Evolutionary conservation across 37 sponge, comb jelly and placozoan genomes (phyloP), one percentile per base, ranked within the genome.

Genomic region (Chondrilla cf. caribensis): DNA sequence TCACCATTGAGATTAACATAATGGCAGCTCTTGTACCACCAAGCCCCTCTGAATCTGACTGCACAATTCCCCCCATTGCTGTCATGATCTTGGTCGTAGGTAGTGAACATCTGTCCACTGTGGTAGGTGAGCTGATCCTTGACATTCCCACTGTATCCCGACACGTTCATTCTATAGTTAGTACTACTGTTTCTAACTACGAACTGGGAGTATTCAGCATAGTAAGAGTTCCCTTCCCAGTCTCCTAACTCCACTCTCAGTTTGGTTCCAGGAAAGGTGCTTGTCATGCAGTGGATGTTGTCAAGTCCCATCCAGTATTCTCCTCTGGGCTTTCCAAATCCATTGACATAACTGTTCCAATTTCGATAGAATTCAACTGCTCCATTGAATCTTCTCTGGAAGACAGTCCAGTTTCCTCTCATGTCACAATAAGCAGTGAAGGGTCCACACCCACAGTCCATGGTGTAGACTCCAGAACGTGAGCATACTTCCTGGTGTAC

Each of bases 311-410:
- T 26, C 78, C 78, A 77, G 31, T 55, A 36, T 37, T 77, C 78
- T 22, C 78, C 78, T 4, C 37, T 47, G 1, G 37, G 38, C 17
- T 38, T 37, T 17, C 78, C 78, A 54, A 77, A 77, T 4, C 78
- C 78, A 54, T 38, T 8, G 2, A 29, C 78, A 77, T 77, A 77
- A 29, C 38, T 44, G 11, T 6, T 77, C 78, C 78, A 77, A 8
- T 44, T 37, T 33, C 57, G 78, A 5, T 77, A 77, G 78, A 77
- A 77, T 1, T 38, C 47, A 0, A 25, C 57, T 54, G 78, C 31
- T 38, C 78, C 78, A 38, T 77, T 37, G 26, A 25, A 28, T 21
- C 78, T 43, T 77, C 78, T 77, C 78, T 77, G 78, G 31, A 77
- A 77, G 29, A 77, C 78, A 25, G 78, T 77, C 78, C 78, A 77